Percentiles rank a stretch among this genome's conserved stretches.
Evolutionary conservation across 2,888 invertebrate species (phyloP).

Genomic region (Halictus quadricinctus): DNA sequence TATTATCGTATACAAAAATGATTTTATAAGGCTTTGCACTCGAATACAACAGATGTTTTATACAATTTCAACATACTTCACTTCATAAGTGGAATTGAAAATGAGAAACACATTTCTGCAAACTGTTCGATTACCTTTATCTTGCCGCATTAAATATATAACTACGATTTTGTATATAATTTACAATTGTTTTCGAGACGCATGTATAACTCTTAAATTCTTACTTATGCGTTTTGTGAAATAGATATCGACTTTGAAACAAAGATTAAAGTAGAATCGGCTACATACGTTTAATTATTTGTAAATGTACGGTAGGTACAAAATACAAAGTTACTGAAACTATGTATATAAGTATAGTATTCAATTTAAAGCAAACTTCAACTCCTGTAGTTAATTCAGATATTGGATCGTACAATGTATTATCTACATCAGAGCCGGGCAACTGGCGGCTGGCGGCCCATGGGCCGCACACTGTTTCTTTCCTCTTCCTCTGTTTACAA

Average conservation of each 20-base stretch:
- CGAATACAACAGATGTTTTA: neutral
- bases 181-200: neutral
- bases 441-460: too few relatives aligned
- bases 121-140: conserved; percentile 28
- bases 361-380: conserved; percentile 36
- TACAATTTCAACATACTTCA: neutral
- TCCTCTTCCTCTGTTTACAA: too few relatives aligned
- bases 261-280: neutral
- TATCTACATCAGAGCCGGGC: too few relatives aligned
- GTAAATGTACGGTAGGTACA: neutral
- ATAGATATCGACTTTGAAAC: neutral
- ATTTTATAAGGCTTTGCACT: neutral
- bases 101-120: neutral
- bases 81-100: neutral
- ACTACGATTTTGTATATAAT: neutral
- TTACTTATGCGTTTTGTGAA: neutral
- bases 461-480: too few relatives aligned
- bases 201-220: neutral
- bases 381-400: conserved; percentile 38
- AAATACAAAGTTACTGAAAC: neutral
- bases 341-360: neutral
- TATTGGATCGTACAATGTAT: neutral
- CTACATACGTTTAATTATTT: neutral
- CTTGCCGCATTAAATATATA: neutral
- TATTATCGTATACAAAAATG: neutral